Evolutionary conservation across 2,113 vertebrate species (phyloP), one percentile per base, ranked within the genome.

Genomic region (Motacilla tschutschensis): DNA sequence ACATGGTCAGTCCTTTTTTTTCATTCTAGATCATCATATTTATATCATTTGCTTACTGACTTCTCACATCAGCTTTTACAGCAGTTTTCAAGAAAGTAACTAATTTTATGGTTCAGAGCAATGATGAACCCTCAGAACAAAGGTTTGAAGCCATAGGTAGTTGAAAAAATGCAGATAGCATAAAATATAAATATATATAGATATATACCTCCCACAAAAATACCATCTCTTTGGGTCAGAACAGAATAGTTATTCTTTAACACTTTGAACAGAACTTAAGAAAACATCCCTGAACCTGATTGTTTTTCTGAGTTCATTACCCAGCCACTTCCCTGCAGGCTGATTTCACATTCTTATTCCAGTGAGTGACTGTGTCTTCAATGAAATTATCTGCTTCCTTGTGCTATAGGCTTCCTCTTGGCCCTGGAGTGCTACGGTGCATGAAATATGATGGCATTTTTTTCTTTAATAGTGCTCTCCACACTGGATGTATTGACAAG

Each of bases 241-340:
- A 83, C 35, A 87, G 62, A 81, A 86, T 46, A 91, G 53, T 70
- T 54, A 63, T 79, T 94, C 51, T 88, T 81, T 70, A 91, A 86
- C 48, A 62, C 21, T 75, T 81, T 29, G 14, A 85, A 73, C 29
- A 73, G 63, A 85, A 65, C 62, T 72, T 80, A 69, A 81, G 70
- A 86, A 93, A 93, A 91, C 53, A 83, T 79, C 74, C 78, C 83
- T 88, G 83, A 88, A 92, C 81, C 78, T 86, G 47, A 73, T 72
- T 72, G 33, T 69, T 84, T 88, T 79, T 66, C 40, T 14, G 10
- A 90, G 84, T 91, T 83, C 75, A 64, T 63, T 41, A 70, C 43
- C 59, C 86, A 82, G 54, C 59, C 71, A 50, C 83, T 82, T 88
- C 59, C 57, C 60, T 5, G 8, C 55, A 82, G 86, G 59, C 70